These are phyloP conservation scores for Actias luna DNA, from an alignment of 2,888 invertebrate genomes.

Conservation along the genomic window DNA sequence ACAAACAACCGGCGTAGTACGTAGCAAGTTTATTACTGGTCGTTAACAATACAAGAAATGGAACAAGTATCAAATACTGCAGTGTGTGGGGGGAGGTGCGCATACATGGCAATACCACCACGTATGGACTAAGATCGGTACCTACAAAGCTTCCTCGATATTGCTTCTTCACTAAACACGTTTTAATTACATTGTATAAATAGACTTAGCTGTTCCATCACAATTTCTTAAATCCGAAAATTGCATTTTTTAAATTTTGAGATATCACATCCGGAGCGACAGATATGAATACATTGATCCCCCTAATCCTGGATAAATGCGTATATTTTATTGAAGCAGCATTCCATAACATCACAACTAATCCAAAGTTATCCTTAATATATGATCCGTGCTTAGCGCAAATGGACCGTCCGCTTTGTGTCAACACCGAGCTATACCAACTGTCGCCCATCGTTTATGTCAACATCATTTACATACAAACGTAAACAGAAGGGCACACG, in stretches of 20 bases:
- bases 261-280: background rate
- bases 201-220: too few relatives aligned
- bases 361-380: background rate
- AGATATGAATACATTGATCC: background rate
- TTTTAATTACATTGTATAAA: too few relatives aligned
- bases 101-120: too few relatives aligned
- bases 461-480: background rate
- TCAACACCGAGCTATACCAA: background rate
- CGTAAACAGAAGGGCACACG: background rate
- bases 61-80: too few relatives aligned
- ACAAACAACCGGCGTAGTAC: too few relatives aligned
- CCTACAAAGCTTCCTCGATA: too few relatives aligned
- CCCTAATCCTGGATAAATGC: background rate
- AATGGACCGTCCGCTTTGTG: slow-evolving; percentile 2
- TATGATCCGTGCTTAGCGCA: background rate
- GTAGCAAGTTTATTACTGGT: too few relatives aligned
- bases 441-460: background rate
- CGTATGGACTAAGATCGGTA: too few relatives aligned
- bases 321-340: too few relatives aligned
- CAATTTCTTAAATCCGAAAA: background rate
- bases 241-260: background rate
- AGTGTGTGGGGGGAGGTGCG: too few relatives aligned
- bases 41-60: too few relatives aligned
- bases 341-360: background rate
- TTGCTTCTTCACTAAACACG: too few relatives aligned